A percentile compares a stretch with the other conserved stretches of the same genome.
These are phyloP conservation scores for Eucera pruinosa DNA, from an alignment of 2,888 invertebrate genomes.

Conservation along the genomic window DNA sequence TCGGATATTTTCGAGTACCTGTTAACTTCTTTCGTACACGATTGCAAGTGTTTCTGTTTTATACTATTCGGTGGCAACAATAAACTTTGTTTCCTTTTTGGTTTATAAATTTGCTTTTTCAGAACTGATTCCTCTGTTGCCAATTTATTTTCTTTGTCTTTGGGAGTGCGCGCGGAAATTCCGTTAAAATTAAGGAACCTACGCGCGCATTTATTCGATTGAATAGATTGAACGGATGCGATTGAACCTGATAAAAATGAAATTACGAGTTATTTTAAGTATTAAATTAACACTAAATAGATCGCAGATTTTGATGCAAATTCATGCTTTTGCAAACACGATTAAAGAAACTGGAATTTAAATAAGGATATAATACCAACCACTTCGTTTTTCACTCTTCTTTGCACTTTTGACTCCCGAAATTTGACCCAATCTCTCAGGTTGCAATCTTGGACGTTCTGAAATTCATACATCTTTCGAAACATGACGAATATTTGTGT, in stretches of 20 bases:
- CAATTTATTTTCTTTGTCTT: neutral
- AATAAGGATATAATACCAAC: conserved; percentile 28
- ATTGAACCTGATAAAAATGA: conserved; percentile 13
- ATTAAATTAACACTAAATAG: too few species aligned
- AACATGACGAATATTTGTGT: neutral
- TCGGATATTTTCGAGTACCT: neutral
- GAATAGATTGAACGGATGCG: neutral
- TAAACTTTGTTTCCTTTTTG: neutral
- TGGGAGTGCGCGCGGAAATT: too few species aligned
- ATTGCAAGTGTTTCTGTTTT: conserved; percentile 24
- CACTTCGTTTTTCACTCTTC: neutral
- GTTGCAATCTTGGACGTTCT: conserved; percentile 38
- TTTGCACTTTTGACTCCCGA: neutral
- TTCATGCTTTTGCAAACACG: too few species aligned
- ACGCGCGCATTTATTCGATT: conserved; percentile 13
- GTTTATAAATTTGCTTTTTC: neutral
- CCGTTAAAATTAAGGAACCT: conserved; percentile 50
- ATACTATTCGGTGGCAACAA: conserved; percentile 34
- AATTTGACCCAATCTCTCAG: conserved; percentile 42
- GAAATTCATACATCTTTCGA: conserved; percentile 2
- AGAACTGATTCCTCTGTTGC: neutral
- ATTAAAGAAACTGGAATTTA: neutral
- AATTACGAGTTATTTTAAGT: neutral
- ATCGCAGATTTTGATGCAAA: too few species aligned
- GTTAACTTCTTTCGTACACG: neutral